Base-by-base conservation (phyloP, 92 coral and sea anemone genomes). In the Meandrina meandrites region DNA sequence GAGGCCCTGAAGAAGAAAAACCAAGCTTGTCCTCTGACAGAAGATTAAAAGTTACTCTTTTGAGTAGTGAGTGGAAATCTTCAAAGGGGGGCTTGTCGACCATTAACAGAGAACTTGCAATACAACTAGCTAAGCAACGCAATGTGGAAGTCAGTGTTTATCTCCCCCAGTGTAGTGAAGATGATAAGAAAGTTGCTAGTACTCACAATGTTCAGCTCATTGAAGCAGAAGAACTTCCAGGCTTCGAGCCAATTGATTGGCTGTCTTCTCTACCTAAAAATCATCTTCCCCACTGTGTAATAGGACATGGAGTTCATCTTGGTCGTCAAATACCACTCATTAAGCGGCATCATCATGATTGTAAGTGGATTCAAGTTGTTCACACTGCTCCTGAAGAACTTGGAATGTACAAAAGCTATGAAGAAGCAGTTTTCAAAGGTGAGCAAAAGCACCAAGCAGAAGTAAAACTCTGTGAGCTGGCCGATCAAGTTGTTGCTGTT, bases 401-500 rank as follows among this genome's bases (percentile, higher is more conserved):
- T 54, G 84, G 84, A 24, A 80, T 80, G 84, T 80, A 17, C 75
- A 80, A 80, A 62, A 28, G 62, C 7, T 77, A 77, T 30, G 42
- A 22, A 27, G 84, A 80, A 14, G 51, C 22, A 11, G 60, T 80
- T 80, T 60, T 16, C 34, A 67, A 22, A 80, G 75, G 84, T 0
- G 84, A 60, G 57, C 17, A 80, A 10, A 80, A 80, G 4, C 84
- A 80, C 50, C 18, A 37, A 5, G 56, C 58, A 14, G 84, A 80
- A 34, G 72, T 80, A 22, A 11, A 24, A 60, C 75, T 80, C 19
- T 80, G 84, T 67, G 54, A 80, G 58, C 4, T 67, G 4, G 84
- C 84, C 35, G 84, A 80, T 67, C 73, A 58, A 35, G 84, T 80
- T 35, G 84, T 80, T 14, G 84, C 84, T n/a, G 34, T 80, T 36